Evolutionary conservation across 1,140 invertebrate genomes (phyloP).

Genomic region (Euwallacea fornicatus): DNA sequence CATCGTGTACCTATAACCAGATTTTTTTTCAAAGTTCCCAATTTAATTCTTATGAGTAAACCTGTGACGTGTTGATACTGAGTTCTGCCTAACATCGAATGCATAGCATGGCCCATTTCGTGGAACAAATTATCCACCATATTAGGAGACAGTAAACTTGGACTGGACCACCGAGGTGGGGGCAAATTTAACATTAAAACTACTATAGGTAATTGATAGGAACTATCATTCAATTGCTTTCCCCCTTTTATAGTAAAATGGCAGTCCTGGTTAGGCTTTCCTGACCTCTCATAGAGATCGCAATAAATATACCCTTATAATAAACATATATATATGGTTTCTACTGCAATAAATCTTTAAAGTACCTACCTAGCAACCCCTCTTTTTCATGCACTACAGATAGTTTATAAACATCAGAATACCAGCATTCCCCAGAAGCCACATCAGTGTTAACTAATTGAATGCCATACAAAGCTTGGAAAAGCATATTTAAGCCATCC

Average conservation of each 20-base stretch:
- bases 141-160: constrained; percentile 78
- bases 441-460: constrained; percentile 71
- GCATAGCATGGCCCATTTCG: constrained; percentile 99
- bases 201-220: constrained; percentile 89
- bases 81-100: constrained; percentile 96
- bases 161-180: constrained; percentile 70
- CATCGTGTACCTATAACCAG: constrained; percentile 73
- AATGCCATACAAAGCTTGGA: constrained; percentile 80
- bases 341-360: too few relatives aligned
- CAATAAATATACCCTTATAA: constrained; percentile 89
- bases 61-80: constrained; percentile 96
- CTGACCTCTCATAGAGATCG: constrained; percentile 88
- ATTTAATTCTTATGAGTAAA: constrained; percentile 9
- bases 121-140: constrained; percentile 97
- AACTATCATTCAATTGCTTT: constrained; percentile 74
- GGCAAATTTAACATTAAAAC: constrained; percentile 91
- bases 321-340: background rate
- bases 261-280: constrained; percentile 96
- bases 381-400: constrained; percentile 77
- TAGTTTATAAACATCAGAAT: constrained; percentile 85
- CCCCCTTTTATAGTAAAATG: constrained; percentile 98
- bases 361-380: constrained; percentile 60
- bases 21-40: background rate
- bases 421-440: constrained; percentile 65
- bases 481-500: constrained; percentile 90